Evolutionary conservation across 37 sponge, comb jelly and placozoan genomes (phyloP).

Genomic region (Cliona cf. orientalis): DNA sequence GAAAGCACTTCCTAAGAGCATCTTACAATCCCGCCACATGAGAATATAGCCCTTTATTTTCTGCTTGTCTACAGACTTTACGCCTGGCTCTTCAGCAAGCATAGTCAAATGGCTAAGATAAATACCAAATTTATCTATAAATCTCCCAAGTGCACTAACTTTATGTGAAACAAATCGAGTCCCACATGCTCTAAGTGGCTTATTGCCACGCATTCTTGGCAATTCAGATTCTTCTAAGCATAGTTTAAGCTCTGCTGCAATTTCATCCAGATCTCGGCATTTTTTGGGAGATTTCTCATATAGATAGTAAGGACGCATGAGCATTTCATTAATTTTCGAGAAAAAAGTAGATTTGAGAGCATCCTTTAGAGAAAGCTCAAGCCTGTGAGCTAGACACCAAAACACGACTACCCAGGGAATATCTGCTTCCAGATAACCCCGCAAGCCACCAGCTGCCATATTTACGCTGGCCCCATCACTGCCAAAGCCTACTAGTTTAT

Average conservation of each 20-base stretch:
- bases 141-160: conserved; percentile 39
- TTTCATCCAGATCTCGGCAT: conserved; percentile 37
- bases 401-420: conserved; percentile 60
- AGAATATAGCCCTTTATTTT: conserved; percentile 60
- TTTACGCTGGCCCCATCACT: conserved; percentile 52
- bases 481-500: conserved; percentile 35
- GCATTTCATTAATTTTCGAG: conserved; percentile 36
- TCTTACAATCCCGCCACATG: conserved; percentile 49
- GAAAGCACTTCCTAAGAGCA: conserved; percentile 71
- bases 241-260: conserved; percentile 12
- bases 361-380: conserved; percentile 66
- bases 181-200: conserved; percentile 51
- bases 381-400: conserved; percentile 72
- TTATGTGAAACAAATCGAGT: conserved; percentile 69
- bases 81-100: conserved; percentile 7
- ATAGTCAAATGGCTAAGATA: conserved; percentile 42
- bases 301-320: conserved; percentile 39
- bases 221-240: conserved; percentile 54
- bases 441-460: conserved; percentile 34
- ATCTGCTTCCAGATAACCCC: conserved; percentile 25
- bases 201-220: conserved; percentile 23
- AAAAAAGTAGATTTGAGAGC: conserved; percentile 52
- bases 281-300: conserved; percentile 62
- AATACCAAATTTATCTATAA: conserved; percentile 50
- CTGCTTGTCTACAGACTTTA: conserved; percentile 36